Conservation (phyloP, 2,797 vertebrate species). For the Parotocinclus haroldoi region DNA sequence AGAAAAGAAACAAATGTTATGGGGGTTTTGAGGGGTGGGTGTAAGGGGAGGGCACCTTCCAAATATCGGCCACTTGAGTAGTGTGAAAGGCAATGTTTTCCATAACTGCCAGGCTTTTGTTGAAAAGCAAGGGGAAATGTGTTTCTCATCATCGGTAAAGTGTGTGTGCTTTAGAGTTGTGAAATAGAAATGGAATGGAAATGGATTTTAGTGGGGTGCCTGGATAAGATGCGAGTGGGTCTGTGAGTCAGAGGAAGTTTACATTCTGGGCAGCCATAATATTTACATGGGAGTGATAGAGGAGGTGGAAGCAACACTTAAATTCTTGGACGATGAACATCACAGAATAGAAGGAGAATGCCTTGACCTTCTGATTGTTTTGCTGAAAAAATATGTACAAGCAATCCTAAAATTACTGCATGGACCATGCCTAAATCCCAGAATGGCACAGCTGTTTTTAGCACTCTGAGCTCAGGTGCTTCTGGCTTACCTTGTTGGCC, state of each 20-base stretch:
- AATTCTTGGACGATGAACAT: constrained; percentile 20
- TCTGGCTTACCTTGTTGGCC: constrained; percentile 77
- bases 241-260: constrained; percentile 61
- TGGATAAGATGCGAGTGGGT: constrained; percentile 49
- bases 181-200: constrained; percentile 51
- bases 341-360: constrained; percentile 10
- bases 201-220: constrained; percentile 44
- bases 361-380: background rate
- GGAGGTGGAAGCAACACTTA: constrained; percentile 41
- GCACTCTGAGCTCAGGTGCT: background rate
- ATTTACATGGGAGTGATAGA: constrained; percentile 52
- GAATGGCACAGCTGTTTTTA: background rate
- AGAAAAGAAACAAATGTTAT: background rate
- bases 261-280: constrained; percentile 52
- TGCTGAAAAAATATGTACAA: background rate
- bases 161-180: constrained; percentile 21
- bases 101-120: constrained; percentile 57
- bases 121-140: constrained; percentile 57
- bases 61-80: constrained; percentile 58
- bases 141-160: constrained; percentile 55
- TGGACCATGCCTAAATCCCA: background rate
- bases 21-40: no score
- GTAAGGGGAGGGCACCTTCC: constrained; percentile 9
- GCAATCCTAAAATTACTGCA: constrained; percentile 1
- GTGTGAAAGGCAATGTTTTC: constrained; percentile 54